These are phyloP conservation scores for Callinectes sapidus DNA, from an alignment of 2,888 invertebrate species.

Conservation along the genomic window DNA sequence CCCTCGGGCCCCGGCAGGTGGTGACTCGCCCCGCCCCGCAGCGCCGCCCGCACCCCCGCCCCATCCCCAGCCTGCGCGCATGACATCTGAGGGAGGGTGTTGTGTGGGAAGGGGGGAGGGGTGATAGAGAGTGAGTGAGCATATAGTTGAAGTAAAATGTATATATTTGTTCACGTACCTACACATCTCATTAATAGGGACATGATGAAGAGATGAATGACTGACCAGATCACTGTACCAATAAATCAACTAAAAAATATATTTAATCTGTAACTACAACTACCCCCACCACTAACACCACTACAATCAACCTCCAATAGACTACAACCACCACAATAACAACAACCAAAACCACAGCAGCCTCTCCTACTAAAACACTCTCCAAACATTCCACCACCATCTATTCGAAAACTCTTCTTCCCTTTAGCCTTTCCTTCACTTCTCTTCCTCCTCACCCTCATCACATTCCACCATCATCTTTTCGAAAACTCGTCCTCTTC, in stretches of 20 bases:
- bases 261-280: not conserved
- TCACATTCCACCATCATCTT: not conserved
- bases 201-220: too few relatives aligned
- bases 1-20: not conserved
- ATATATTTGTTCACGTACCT: too few relatives aligned
- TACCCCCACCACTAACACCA: not conserved
- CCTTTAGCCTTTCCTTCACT: too few relatives aligned
- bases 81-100: not conserved
- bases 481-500: too few relatives aligned
- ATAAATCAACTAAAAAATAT: too few relatives aligned
- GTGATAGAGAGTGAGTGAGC: too few relatives aligned
- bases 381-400: too few relatives aligned
- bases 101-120: not conserved
- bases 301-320: not conserved
- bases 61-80: not conserved
- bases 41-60: not conserved
- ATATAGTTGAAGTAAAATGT: too few relatives aligned
- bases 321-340: not conserved
- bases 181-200: too few relatives aligned
- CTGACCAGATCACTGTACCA: too few relatives aligned
- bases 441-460: not conserved
- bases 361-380: too few relatives aligned
- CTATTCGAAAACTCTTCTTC: too few relatives aligned
- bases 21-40: conserved; percentile 12
- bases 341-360: not conserved